Conservation (phyloP, 1,140 invertebrate species). For the Akabosia matsudoensis region DNA sequence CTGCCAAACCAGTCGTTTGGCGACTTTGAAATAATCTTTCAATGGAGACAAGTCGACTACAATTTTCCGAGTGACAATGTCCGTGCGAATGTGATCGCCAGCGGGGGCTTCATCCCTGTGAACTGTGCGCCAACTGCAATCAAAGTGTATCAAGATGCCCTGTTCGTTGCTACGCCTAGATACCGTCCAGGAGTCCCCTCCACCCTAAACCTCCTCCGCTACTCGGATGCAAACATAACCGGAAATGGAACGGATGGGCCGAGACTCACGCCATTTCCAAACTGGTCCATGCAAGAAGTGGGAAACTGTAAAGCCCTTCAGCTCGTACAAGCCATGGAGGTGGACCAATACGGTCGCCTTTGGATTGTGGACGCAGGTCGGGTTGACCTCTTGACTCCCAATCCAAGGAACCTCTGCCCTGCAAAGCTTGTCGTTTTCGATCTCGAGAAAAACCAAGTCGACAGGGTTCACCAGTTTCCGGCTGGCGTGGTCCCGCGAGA, state of each 20-base stretch:
- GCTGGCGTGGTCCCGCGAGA: not conserved
- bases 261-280: not conserved
- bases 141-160: not conserved
- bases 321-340: not conserved
- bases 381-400: not conserved
- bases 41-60: not conserved
- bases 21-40: not conserved
- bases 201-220: not conserved
- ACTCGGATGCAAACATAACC: not conserved
- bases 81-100: not conserved
- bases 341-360: not conserved
- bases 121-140: not conserved
- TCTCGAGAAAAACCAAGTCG: not conserved
- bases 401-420: not conserved
- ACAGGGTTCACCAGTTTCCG: not conserved
- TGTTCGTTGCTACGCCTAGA: not conserved
- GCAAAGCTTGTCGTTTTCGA: not conserved
- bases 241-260: not conserved
- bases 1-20: too few species aligned
- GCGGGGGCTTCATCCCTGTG: not conserved
- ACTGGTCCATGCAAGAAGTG: not conserved
- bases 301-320: slow-evolving; percentile 4
- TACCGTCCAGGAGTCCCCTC: not conserved
- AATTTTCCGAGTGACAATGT: not conserved
- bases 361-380: slow-evolving; percentile 6